Evolutionary conservation across 2,113 vertebrate species (phyloP).

Genomic region (Chiloscyllium plagiosum): DNA sequence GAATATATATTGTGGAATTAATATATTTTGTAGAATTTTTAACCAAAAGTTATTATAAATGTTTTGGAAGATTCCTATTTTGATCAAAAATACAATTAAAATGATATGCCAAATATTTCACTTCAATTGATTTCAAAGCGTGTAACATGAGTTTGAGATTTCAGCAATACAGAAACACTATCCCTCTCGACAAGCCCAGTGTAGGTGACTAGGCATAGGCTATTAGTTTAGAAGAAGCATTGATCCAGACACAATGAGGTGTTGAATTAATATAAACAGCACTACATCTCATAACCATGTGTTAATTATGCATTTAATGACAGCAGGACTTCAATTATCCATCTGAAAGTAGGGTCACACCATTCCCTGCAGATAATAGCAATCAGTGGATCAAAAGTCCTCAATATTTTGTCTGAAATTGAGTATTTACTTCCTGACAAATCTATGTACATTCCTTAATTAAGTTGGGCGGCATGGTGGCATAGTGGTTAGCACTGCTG

Average conservation of each 20-base stretch:
- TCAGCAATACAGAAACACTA: background rate
- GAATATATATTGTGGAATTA: too few species aligned
- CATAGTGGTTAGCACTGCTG: too few species aligned
- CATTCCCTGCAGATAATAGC: background rate
- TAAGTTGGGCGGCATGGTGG: too few species aligned
- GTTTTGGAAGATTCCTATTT: background rate
- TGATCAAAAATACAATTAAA: background rate
- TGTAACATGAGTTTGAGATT: background rate
- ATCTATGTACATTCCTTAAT: background rate
- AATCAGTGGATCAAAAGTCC: background rate
- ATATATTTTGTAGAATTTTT: background rate
- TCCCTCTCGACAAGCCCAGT: background rate
- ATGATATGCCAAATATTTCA: background rate
- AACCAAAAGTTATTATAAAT: background rate
- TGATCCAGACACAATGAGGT: background rate
- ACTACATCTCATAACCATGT: background rate
- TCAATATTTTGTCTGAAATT: background rate
- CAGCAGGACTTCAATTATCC: background rate
- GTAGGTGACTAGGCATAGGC: background rate
- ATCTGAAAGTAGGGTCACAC: background rate
- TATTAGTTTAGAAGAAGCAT: background rate
- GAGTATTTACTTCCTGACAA: background rate
- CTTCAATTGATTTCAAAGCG: background rate
- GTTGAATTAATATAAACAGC: background rate
- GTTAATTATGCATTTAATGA: background rate